phyloP scores from a whole-genome alignment of 2,113 vertebrate species.

The Hemiprocne comata region DNA sequence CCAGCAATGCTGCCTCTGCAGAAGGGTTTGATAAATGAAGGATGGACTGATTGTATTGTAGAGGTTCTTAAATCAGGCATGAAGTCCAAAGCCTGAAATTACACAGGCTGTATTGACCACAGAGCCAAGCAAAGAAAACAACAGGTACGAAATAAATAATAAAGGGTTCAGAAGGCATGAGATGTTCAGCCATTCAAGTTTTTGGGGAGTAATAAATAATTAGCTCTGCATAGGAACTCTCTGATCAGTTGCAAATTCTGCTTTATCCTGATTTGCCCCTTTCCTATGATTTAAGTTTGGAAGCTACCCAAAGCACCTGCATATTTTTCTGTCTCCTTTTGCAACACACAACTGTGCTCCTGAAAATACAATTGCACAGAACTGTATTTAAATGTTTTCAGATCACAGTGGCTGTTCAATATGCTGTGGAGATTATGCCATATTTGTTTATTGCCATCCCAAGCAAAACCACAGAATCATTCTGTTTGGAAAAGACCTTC shows the following conservation, averaged over 20 bases:
- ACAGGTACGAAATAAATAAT: not conserved
- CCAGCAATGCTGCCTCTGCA: not conserved
- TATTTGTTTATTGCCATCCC: not conserved
- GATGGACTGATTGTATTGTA: not conserved
- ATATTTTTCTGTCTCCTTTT: not conserved
- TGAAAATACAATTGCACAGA: not conserved
- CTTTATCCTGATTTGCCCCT: not conserved
- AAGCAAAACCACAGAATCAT: not conserved
- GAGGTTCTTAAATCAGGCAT: not conserved
- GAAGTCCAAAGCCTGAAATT: conserved; percentile 11
- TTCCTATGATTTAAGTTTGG: not conserved
- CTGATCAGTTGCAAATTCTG: not conserved
- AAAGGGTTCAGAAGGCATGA: not conserved
- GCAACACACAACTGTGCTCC: not conserved
- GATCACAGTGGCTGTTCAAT: not conserved
- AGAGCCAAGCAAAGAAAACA: not conserved
- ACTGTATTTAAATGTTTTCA: not conserved
- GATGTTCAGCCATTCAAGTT: not conserved
- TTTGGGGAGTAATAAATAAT: not conserved
- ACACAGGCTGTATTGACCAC: not conserved
- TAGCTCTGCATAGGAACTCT: not conserved
- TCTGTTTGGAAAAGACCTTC: too few relatives aligned
- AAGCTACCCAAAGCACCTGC: conserved; percentile 17
- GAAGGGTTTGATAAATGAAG: not conserved
- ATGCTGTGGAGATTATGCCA: not conserved